Evolutionary conservation across 53 echinoderm and acorn worm genomes (phyloP).

Genomic region (Actinopyga echinites): DNA sequence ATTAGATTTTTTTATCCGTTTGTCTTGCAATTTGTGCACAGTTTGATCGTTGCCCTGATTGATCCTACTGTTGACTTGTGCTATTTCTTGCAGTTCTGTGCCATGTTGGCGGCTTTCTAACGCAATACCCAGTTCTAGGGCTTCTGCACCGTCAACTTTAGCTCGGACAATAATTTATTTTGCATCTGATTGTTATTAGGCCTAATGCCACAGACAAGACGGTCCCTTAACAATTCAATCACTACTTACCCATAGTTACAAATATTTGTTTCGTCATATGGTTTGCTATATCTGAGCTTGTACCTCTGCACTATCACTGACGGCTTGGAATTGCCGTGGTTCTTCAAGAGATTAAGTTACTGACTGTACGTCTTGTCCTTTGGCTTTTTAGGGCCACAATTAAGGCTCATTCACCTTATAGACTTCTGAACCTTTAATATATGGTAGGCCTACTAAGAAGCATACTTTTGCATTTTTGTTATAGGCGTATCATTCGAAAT

Average conservation of each 20-base stretch:
- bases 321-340: conserved; percentile 19
- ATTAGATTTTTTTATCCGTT: too few relatives aligned
- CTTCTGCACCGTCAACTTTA: conserved; percentile 24
- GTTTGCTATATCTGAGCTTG: conserved; percentile 31
- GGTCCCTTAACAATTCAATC: conserved; percentile 50
- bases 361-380: conserved; percentile 28
- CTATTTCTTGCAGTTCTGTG: too few relatives aligned
- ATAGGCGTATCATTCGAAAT: neutral
- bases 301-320: conserved; percentile 18
- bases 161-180: conserved; percentile 27
- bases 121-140: conserved; percentile 13
- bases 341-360: conserved; percentile 28
- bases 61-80: too few relatives aligned
- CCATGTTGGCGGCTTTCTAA: neutral
- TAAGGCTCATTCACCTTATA: conserved; percentile 25
- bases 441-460: neutral
- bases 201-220: conserved; percentile 43
- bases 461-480: neutral
- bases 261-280: conserved; percentile 29
- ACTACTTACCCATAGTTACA: conserved; percentile 48
- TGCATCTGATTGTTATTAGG: conserved; percentile 54
- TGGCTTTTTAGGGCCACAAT: conserved; percentile 47
- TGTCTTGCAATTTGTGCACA: too few relatives aligned
- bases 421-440: neutral
- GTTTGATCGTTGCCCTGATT: too few relatives aligned